A percentile compares a stretch with the other conserved stretches of the same genome.
These are phyloP conservation scores for Lymantria dispar DNA, from an alignment of 2,888 invertebrate genomes.

Conservation along the genomic window DNA sequence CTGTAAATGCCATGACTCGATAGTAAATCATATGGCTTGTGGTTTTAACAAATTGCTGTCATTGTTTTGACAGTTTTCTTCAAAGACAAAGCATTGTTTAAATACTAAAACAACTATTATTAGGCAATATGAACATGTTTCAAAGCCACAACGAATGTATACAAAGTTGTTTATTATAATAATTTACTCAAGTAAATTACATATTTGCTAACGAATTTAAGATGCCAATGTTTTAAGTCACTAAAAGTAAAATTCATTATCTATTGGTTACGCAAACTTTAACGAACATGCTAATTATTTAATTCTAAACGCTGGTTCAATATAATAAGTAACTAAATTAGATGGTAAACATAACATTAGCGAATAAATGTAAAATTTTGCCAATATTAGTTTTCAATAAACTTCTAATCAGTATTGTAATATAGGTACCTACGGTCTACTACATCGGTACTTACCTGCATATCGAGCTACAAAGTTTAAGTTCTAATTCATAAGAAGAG, in stretches of 20 bases:
- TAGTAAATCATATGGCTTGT: conserved; percentile 12
- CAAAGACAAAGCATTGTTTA: conserved; percentile 13
- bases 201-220: conserved; percentile 42
- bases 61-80: conserved; percentile 2
- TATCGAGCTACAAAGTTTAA: too few relatives aligned
- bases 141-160: not conserved
- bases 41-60: conserved; percentile 5
- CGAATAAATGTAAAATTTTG: too few relatives aligned
- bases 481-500: too few relatives aligned
- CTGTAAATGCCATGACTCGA: not conserved
- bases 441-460: too few relatives aligned
- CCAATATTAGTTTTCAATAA: too few relatives aligned
- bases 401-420: too few relatives aligned
- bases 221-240: conserved; percentile 32
- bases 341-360: not conserved
- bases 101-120: conserved; percentile 22
- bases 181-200: conserved; percentile 6
- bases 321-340: conserved; percentile 13
- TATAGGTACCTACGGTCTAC: too few relatives aligned
- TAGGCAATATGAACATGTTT: conserved; percentile 13
- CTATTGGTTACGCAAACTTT: conserved; percentile 40
- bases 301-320: conserved; percentile 22
- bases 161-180: not conserved
- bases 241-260: conserved; percentile 23
- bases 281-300: conserved; percentile 45